These are phyloP conservation scores for Synanthedon formicaeformis DNA, from an alignment of 2,888 invertebrate species.

Conservation along the genomic window DNA sequence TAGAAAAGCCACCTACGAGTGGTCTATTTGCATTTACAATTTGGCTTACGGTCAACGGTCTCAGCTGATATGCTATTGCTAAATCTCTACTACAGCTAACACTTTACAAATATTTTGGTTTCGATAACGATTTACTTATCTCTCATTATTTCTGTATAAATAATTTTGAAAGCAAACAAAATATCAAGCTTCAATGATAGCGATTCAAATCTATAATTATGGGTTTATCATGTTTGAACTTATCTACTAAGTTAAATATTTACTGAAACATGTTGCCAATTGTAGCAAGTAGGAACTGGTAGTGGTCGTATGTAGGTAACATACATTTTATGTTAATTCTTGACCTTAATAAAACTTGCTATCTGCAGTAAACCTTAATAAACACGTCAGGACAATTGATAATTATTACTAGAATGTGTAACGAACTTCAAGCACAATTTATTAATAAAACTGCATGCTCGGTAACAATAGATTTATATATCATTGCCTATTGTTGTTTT, in stretches of 20 bases:
- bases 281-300: no score
- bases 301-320: no score
- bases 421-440: slow-evolving; percentile 3
- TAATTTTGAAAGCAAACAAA: no score
- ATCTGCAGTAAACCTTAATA: slow-evolving; percentile 1
- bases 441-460: slow-evolving; percentile 1
- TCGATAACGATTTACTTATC: neutral
- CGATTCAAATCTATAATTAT: no score
- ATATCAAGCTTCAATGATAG: no score
- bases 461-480: slow-evolving; percentile 3
- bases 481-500: slow-evolving; percentile 3
- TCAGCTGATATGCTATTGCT: slow-evolving; percentile 7
- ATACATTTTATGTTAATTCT: no score
- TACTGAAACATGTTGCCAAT: no score
- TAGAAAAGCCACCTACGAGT: slow-evolving; percentile 52
- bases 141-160: no score
- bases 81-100: neutral
- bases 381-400: slow-evolving; percentile 1
- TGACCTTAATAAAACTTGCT: neutral
- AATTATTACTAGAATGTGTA: slow-evolving; percentile 1
- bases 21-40: slow-evolving; percentile 46
- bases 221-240: no score
- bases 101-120: neutral
- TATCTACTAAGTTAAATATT: no score
- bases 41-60: slow-evolving; percentile 49